Conservation (phyloP, 2,888 invertebrate species). For the Tromatobia lineatoria region DNA sequence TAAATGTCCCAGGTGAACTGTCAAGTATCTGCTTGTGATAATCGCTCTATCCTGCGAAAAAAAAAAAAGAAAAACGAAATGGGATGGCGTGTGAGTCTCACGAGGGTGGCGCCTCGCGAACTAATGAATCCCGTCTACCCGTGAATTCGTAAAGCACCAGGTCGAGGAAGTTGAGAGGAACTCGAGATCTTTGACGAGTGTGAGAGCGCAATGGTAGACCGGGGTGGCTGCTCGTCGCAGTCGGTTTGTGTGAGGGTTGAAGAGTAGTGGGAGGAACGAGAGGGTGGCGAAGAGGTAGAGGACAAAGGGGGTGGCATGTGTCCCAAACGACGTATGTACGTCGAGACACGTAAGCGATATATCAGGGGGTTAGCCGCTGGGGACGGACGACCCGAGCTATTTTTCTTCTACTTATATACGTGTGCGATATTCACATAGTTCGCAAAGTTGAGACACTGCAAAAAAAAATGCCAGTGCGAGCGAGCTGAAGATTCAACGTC, state of each 20-base stretch:
- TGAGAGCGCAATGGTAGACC: slow-evolving; percentile 51
- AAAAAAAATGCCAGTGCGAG: slow-evolving; percentile 65
- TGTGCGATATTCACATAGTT: slow-evolving; percentile 80
- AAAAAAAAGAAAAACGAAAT: slow-evolving; percentile 27
- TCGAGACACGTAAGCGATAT: slow-evolving; percentile 85
- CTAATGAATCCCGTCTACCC: slow-evolving; percentile 76
- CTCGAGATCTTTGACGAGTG: slow-evolving; percentile 74
- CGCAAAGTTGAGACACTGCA: slow-evolving; percentile 83
- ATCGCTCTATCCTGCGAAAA: slow-evolving; percentile 44
- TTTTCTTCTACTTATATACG: slow-evolving; percentile 83
- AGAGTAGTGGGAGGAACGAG: slow-evolving; percentile 51
- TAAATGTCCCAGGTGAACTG: neutral
- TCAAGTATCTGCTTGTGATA: neutral
- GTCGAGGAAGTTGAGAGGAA: slow-evolving; percentile 72
- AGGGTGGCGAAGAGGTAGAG: slow-evolving; percentile 53
- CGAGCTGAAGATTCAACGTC: slow-evolving; percentile 72
- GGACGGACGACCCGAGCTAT: slow-evolving; percentile 84
- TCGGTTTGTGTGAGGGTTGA: slow-evolving; percentile 28
- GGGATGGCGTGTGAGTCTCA: slow-evolving; percentile 39
- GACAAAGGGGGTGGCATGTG: slow-evolving; percentile 79
- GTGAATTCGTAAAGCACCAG: slow-evolving; percentile 82
- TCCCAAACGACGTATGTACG: slow-evolving; percentile 85
- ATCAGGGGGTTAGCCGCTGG: slow-evolving; percentile 85
- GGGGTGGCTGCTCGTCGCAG: slow-evolving; percentile 67
- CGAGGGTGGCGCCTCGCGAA: slow-evolving; percentile 69